Conservation (phyloP, 2,888 invertebrate genomes). For the Drosophila nigritarsus region DNA sequence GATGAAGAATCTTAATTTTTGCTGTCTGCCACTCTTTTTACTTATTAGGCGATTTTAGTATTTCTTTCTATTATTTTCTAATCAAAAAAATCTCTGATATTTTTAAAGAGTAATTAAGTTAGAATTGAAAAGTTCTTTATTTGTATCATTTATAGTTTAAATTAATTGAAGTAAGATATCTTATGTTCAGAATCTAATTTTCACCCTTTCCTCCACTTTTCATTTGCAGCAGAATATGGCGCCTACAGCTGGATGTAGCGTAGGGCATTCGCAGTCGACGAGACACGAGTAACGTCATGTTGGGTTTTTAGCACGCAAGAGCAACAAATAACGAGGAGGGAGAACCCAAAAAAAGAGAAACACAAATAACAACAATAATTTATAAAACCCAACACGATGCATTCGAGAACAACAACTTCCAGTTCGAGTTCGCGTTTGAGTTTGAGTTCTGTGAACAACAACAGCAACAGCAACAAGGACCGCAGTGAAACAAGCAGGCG, state of each 20-base stretch:
- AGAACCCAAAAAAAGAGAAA: conserved; percentile 22
- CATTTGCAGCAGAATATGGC: conserved; percentile 58
- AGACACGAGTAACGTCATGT: conserved; percentile 56
- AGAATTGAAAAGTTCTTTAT: background rate
- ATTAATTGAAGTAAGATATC: background rate
- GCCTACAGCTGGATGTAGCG: conserved; percentile 47
- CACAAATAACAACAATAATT: conserved; percentile 19
- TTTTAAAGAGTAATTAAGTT: background rate
- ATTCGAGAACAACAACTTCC: conserved; percentile 18
- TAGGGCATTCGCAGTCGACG: conserved; percentile 51
- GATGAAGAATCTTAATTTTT: background rate
- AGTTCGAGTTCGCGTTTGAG: conserved; percentile 25
- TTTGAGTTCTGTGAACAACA: conserved; percentile 43
- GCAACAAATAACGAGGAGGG: conserved; percentile 9
- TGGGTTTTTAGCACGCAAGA: conserved; percentile 51
- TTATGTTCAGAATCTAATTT: conserved; percentile 1
- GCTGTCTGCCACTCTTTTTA: background rate
- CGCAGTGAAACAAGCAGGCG: conserved; percentile 20
- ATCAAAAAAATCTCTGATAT: background rate
- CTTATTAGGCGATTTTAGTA: background rate
- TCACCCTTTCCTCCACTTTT: background rate
- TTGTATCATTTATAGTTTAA: background rate
- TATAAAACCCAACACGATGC: conserved; percentile 39
- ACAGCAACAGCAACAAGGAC: conserved; percentile 12
- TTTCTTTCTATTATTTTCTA: background rate